Base-by-base conservation (phyloP, 2,888 invertebrate genomes). In the Pasiphila rectangulata region DNA sequence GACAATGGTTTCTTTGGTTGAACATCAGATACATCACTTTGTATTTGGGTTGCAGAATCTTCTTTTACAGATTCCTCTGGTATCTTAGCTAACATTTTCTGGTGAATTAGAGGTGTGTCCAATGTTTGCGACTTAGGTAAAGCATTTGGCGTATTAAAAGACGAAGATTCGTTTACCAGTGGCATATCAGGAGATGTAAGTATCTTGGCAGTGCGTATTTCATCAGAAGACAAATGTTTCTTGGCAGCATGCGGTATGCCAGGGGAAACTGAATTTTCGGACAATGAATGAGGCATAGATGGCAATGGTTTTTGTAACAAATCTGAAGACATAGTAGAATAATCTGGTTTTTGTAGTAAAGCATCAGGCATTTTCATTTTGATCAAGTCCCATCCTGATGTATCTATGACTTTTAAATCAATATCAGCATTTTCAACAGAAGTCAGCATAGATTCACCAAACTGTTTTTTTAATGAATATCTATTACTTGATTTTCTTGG, bases 401-500 rank as follows among this genome's bases (percentile, higher is more conserved):
- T 71, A 51, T 76, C 58, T 25, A 84, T 43, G 10, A 61, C 50
- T 64, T 60, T 61, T 19, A 86, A 56, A 48, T 74, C 57, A 27
- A 82, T 52, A 65, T 74, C 57, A 50, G 62, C 69, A 25, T 71
- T 72, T 39, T 39, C 56, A 23, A 54, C 53, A 44, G 78, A 71
- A 16, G 65, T 59, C 38, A 83, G 56, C 19, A 58, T 46, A 9
- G 59, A 53, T 54, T 63, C 69, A 4, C 69, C 72, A 51, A 67
- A 64, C 44, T 69, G 58, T 23, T 51, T 64, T 42, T 62, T 58
- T 34, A 76, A 20, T 19, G 69, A 24, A 64, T 85, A 85, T 46
- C 68, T 79, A 23, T 66, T 72, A 63, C 78, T 81, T 10, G 57
- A 59, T 27, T 67, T 44, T 60, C 86, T 73, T 4, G 87, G 86